Conservation (phyloP, 2,113 vertebrate species). For the Osmerus eperlanus region DNA sequence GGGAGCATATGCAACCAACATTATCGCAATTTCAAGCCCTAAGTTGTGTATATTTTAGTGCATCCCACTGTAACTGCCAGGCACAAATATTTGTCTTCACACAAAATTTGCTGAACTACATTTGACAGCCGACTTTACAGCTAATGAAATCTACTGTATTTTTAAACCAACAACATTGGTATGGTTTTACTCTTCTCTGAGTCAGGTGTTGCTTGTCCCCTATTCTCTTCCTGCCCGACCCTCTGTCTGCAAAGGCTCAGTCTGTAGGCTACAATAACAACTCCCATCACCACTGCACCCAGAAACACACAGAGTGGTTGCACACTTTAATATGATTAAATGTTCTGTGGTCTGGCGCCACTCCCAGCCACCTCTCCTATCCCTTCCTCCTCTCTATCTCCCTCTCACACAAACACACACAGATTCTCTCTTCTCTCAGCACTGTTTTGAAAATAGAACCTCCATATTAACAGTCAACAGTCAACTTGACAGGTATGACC, state of each 20-base stretch:
- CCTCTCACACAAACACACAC: conserved; percentile 5
- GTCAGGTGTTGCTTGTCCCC: too few relatives aligned
- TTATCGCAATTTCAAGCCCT: too few relatives aligned
- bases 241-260: conserved; percentile 12
- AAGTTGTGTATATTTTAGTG: too few relatives aligned
- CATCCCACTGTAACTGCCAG: too few relatives aligned
- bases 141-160: too few relatives aligned
- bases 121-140: too few relatives aligned
- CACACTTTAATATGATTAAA: conserved; percentile 70
- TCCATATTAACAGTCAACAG: conserved; percentile 68
- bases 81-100: too few relatives aligned
- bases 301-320: conserved; percentile 60
- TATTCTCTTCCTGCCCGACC: conserved; percentile 1
- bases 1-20: too few relatives aligned
- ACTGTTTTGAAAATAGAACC: conserved; percentile 64
- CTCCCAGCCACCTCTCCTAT: conserved; percentile 61
- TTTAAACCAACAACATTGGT: too few relatives aligned
- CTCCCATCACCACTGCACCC: conserved; percentile 51
- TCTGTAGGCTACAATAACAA: conserved; percentile 54
- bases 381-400: conserved; percentile 21
- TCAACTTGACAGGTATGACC: conserved; percentile 57
- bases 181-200: too few relatives aligned
- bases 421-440: conserved; percentile 58
- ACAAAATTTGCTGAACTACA: too few relatives aligned
- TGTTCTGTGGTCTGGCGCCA: conserved; percentile 68